A percentile compares a stretch with the other conserved stretches of the same genome.
Conservation (phyloP, 2,888 invertebrate species). For the Drosophila tripunctata region DNA sequence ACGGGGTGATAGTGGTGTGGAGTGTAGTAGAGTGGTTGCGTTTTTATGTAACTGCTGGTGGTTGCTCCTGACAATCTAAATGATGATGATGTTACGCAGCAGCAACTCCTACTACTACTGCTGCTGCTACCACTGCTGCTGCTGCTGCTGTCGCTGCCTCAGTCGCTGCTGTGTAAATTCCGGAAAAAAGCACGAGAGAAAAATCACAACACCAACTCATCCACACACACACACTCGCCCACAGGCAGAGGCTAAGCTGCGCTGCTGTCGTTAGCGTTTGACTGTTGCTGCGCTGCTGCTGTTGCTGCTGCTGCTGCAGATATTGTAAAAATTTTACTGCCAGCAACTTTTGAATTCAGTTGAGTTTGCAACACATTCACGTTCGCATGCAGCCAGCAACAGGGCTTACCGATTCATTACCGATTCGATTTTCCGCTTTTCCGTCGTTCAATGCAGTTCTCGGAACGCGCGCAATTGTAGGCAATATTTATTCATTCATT, state of each 20-base stretch:
- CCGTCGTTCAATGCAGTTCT: constrained; percentile 12
- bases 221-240: constrained; percentile 28
- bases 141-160: constrained; percentile 21
- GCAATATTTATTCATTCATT: no score
- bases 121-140: constrained; percentile 17
- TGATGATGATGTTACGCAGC: constrained; percentile 64
- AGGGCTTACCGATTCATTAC: constrained; percentile 13
- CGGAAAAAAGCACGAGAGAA: constrained; percentile 64
- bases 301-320: constrained; percentile 46
- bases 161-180: constrained; percentile 43
- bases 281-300: constrained; percentile 26
- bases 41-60: constrained; percentile 78
- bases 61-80: constrained; percentile 67
- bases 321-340: constrained; percentile 76
- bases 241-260: constrained; percentile 35
- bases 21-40: constrained; percentile 33
- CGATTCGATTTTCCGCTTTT: constrained; percentile 16
- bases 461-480: constrained; percentile 53
- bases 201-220: constrained; percentile 63
- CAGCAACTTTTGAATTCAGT: constrained; percentile 71
- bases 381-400: constrained; percentile 56
- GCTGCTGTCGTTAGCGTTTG: constrained; percentile 43
- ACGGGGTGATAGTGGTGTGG: constrained; percentile 15
- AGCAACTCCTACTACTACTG: constrained; percentile 11
- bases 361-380: constrained; percentile 70